Evolutionary conservation across 2,113 vertebrate species (phyloP).

Genomic region (Rhinichthys klamathensis): DNA sequence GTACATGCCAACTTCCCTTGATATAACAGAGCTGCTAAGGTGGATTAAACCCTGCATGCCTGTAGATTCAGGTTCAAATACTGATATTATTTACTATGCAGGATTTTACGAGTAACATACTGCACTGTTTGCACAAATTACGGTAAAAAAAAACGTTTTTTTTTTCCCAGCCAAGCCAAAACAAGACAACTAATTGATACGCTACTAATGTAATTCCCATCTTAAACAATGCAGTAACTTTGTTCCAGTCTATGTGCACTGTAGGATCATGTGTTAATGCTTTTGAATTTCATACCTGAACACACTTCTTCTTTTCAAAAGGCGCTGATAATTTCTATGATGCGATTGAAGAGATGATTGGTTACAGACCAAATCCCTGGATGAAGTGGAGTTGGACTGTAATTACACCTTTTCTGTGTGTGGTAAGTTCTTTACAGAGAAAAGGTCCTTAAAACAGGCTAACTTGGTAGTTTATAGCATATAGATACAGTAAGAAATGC

Average conservation of each 20-base stretch:
- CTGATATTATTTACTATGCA: not conserved
- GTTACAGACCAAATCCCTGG: conserved; percentile 97
- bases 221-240: not conserved
- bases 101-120: not conserved
- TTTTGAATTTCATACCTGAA: not conserved
- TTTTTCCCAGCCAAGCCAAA: not conserved
- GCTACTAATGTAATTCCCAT: not conserved
- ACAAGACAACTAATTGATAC: not conserved
- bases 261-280: conserved; percentile 1
- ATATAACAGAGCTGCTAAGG: not conserved
- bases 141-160: not conserved
- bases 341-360: conserved; percentile 98
- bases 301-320: conserved; percentile 57
- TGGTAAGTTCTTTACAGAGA: conserved; percentile 75
- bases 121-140: not conserved
- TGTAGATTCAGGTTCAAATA: not conserved
- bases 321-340: conserved; percentile 98
- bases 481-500: not conserved
- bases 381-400: conserved; percentile 99
- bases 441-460: not conserved
- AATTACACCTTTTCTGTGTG: conserved; percentile 91
- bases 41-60: not conserved
- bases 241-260: not conserved
- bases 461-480: not conserved
- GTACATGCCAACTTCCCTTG: not conserved